Evolutionary conservation across 1,140 invertebrate genomes (phyloP).

Genomic region (Zaprionus lachaisei): DNA sequence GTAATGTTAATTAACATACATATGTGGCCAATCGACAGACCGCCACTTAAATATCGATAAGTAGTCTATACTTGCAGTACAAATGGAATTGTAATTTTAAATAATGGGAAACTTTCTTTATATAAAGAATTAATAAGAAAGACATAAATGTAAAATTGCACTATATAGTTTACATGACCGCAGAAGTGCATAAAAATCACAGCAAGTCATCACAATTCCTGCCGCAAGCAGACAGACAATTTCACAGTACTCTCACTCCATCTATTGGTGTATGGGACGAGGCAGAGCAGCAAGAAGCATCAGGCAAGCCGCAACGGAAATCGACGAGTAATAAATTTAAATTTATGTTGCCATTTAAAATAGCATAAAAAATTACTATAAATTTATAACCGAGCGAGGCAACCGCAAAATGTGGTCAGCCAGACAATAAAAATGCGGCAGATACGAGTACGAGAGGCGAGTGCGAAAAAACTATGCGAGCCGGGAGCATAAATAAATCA

Average conservation of each 20-base stretch:
- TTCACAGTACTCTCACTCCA: neutral
- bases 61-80: too few species aligned
- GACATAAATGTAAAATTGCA: neutral
- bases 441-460: slow-evolving; percentile 36
- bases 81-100: too few species aligned
- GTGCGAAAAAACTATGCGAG: slow-evolving; percentile 22
- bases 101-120: neutral
- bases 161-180: slow-evolving; percentile 15
- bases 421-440: slow-evolving; percentile 65
- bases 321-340: slow-evolving; percentile 79
- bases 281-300: slow-evolving; percentile 6
- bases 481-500: slow-evolving; percentile 69
- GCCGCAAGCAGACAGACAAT: slow-evolving; percentile 1
- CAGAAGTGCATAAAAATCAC: slow-evolving; percentile 31
- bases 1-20: too few species aligned
- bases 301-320: slow-evolving; percentile 51
- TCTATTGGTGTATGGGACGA: neutral
- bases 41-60: neutral
- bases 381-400: slow-evolving; percentile 67
- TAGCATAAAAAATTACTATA: slow-evolving; percentile 67
- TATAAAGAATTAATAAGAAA: slow-evolving; percentile 7
- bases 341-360: slow-evolving; percentile 72
- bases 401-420: slow-evolving; percentile 72
- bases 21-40: too few species aligned
- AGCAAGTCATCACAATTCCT: slow-evolving; percentile 19